Conservation (phyloP, 2,888 invertebrate species). For the Xestobium rufovillosum region DNA sequence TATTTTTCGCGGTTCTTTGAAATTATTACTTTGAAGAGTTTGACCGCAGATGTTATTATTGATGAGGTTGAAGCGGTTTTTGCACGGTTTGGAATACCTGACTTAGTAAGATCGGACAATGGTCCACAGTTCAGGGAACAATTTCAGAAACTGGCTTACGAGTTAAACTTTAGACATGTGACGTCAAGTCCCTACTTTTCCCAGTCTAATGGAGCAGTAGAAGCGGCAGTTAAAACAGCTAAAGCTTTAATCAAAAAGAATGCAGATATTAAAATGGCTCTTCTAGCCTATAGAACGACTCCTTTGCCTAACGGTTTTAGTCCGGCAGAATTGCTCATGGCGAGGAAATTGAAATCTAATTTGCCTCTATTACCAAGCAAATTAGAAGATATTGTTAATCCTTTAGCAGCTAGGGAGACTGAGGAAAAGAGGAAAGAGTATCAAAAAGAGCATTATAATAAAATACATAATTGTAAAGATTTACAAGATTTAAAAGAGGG, state of each 20-base stretch:
- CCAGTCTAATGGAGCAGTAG: constrained; percentile 15
- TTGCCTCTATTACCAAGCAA: constrained; percentile 7
- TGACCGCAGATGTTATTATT: constrained; percentile 17
- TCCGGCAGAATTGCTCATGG: constrained; percentile 10
- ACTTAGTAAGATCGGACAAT: constrained; percentile 25
- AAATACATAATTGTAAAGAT: not conserved
- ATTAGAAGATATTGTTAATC: constrained; percentile 2
- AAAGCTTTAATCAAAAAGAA: constrained; percentile 14
- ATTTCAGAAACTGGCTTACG: constrained; percentile 17
- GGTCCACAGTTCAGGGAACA: constrained; percentile 24
- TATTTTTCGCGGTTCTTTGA: constrained; percentile 22
- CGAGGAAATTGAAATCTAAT: constrained; percentile 2
- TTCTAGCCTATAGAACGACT: constrained; percentile 13
- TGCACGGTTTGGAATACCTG: constrained; percentile 23
- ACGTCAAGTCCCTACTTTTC: constrained; percentile 21
- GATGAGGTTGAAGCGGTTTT: constrained; percentile 22
- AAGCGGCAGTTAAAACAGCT: constrained; percentile 14
- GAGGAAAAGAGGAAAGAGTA: constrained; percentile 1
- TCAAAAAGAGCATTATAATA: not conserved
- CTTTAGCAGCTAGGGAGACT: not conserved
- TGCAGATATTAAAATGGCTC: constrained; percentile 10
- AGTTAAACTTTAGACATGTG: constrained; percentile 14
- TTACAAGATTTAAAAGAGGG: not conserved
- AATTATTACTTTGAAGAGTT: constrained; percentile 15
- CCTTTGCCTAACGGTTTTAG: constrained; percentile 15